Evolutionary conservation across 2,888 invertebrate genomes (phyloP), one percentile per base, ranked within the genome.

Genomic region (Ctenicera cuprea): DNA sequence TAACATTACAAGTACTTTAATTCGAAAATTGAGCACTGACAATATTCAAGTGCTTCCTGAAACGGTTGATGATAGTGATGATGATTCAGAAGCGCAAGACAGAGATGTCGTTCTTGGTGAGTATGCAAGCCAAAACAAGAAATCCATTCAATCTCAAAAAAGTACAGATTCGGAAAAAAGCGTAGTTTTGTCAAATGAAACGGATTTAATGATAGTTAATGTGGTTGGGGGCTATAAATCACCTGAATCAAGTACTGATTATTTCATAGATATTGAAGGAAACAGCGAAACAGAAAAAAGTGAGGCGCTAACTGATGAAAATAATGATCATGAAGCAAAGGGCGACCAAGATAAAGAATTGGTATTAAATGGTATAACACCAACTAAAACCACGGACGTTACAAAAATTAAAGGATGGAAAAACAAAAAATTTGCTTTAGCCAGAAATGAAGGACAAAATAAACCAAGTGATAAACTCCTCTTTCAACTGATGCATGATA

Each of bases 351-450:
- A 12, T 22, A 22, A 59, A 68, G 61, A 59, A 20, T 11, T 12
- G 0, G 16, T 16, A 11, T 18, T 22, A 50, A 12, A 71, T 8
- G 52, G 64, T 22, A 83, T 83, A 41, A 81, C 76, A 75, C 81
- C 83, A 18, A 85, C 81, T 0, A 87, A 87, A 82, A 87, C 87
- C 2, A 82, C 80, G 11, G 86, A 87, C 77, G 83, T 86, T 22
- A 85, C 82, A 14, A 86, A 86, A 80, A 86, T 86, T 61, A 87
- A 87, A 79, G 87, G 87, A 0, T 85, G 86, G 86, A 79, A 80
- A 69, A 80, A 79, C 37, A 82, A 83, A 26, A 62, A 59, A 20
- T 71, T 74, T 67, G 38, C 16, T 12, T 14, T 9, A 16, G 12
- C n/a, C 5, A 3, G 20, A 30, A 18, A 16, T 14, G 26, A 11